Evolutionary conservation across 1,140 invertebrate genomes (phyloP).

Genomic region (Orchestia grillus): DNA sequence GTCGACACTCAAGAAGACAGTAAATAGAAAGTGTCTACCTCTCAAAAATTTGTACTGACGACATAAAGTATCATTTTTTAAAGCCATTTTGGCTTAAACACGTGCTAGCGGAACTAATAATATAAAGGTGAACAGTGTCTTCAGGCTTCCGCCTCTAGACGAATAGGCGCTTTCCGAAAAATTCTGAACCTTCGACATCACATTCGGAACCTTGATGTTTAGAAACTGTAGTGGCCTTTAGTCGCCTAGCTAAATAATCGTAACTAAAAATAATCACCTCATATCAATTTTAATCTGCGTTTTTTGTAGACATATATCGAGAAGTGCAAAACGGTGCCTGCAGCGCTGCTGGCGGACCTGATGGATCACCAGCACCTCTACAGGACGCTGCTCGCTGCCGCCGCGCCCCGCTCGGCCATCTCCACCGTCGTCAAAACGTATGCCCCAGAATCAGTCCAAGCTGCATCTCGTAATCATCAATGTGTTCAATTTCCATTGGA

Average conservation of each 20-base stretch:
- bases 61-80: not conserved
- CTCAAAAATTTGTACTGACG: not conserved
- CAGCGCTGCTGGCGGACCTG: not conserved
- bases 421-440: not conserved
- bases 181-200: not conserved
- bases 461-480: not conserved
- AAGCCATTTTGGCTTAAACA: not conserved
- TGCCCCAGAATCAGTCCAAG: not conserved
- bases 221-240: not conserved
- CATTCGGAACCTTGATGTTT: not conserved
- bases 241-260: not conserved
- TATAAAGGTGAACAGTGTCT: not conserved
- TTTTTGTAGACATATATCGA: not conserved
- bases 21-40: no score
- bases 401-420: not conserved
- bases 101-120: not conserved
- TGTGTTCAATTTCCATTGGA: not conserved
- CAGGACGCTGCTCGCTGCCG: not conserved
- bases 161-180: not conserved
- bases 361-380: not conserved
- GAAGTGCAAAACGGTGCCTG: conserved; percentile 26
- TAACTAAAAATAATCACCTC: not conserved
- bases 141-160: not conserved
- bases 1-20: no score
- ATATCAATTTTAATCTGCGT: not conserved